phyloP scores from a whole-genome alignment of 2,797 vertebrate species.

The Selene dorsalis region DNA sequence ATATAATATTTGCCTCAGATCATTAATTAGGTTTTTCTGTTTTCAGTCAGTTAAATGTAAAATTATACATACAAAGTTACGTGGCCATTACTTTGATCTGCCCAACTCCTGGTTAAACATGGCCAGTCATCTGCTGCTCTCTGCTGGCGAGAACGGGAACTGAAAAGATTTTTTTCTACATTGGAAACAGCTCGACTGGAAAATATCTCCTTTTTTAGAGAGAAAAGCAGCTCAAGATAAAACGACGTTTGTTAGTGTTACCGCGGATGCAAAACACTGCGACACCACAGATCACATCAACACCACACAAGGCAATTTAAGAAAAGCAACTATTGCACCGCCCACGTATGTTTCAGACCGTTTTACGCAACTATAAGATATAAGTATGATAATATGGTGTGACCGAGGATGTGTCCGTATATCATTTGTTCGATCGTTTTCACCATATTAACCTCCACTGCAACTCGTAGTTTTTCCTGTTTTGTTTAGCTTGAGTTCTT shows the following conservation, averaged over 20 bases:
- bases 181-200: not conserved
- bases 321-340: not conserved
- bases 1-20: too few species aligned
- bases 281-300: too few species aligned
- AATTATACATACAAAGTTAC: not conserved
- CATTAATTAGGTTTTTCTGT: too few species aligned
- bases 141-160: conserved; percentile 25
- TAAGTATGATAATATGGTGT: not conserved
- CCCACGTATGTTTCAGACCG: not conserved
- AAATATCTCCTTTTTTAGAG: not conserved
- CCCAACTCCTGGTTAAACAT: not conserved
- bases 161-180: not conserved
- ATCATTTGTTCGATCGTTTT: too few species aligned
- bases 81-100: not conserved
- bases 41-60: not conserved
- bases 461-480: too few species aligned
- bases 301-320: too few species aligned
- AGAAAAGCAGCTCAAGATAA: not conserved
- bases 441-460: accelerated
- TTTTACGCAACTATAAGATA: not conserved
- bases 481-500: conserved; percentile 2
- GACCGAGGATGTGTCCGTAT: not conserved
- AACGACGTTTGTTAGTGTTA: not conserved
- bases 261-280: not conserved
- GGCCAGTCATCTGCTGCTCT: conserved; percentile 31